Evolutionary conservation across 2,797 vertebrate species (phyloP), one percentile per base, ranked within the genome.

Genomic region (Sebastes taczanowskii): DNA sequence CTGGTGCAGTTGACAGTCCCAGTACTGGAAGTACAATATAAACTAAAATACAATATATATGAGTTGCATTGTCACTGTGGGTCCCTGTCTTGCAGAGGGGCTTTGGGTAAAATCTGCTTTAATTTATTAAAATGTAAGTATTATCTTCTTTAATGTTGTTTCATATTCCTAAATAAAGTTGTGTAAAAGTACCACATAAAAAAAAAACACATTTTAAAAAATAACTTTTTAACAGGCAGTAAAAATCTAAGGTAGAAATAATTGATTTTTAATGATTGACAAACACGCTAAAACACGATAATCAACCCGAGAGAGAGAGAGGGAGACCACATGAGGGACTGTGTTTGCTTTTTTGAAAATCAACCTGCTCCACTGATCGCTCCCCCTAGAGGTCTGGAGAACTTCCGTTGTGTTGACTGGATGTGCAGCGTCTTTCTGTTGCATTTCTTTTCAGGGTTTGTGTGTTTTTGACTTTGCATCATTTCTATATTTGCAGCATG

Each of bases 401-500:
- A n/a, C 49, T 53, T 53, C 49, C 9, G 20, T 53, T 53, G 49
- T 22, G 49, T 53, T 9, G 49, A 22, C 49, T 53, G n/a, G 20
- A 53, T 11, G 8, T 53, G 49, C 49, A 53, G 20, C 18, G 9
- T 11, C 0, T 53, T 53, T 53, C 49, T 53, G 49, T 18, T 18
- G 38, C 38, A 46, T 46, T 46, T 46, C 0, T 46, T 46, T 46
- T 46, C 38, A 46, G 14, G 38, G 38, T 46, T 46, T 7, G 38
- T 18, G 38, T 46, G 38, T 46, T 42, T 42, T 46, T 16, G 2
- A 42, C 38, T 42, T 16, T 46, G 38, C 2, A 42, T 16, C 38
- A 3, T 42, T 16, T 42, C 38, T 42, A 0, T 42, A 0, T 42
- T 42, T 42, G 0, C 13, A 0, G 5, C 38, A 0, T 42, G 38